Percentiles rank a stretch among this genome's conserved stretches.
Conservation (phyloP, 2,888 invertebrate genomes). For the Clitarchus hookeri region DNA sequence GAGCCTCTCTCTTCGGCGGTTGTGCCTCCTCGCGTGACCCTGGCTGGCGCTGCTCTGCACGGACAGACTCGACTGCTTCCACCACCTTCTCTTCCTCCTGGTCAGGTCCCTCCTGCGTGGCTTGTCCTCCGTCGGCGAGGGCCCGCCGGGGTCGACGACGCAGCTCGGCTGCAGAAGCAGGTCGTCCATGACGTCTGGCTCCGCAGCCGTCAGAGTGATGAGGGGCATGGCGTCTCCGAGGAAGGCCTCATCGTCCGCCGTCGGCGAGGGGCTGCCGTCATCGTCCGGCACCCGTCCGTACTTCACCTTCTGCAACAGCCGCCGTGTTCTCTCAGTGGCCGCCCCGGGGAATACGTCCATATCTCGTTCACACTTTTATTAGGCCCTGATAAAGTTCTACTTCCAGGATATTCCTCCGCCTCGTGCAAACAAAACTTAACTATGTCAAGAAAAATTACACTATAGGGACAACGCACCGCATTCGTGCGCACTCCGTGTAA, state of each 20-base stretch:
- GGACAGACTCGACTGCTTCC: neutral
- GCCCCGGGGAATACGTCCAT: no score
- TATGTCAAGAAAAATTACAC: no score
- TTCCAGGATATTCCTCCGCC: no score
- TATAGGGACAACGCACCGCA: no score
- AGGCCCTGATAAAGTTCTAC: no score
- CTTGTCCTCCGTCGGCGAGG: neutral
- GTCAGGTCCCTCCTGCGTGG: neutral
- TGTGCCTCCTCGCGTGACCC: slow-evolving; percentile 48
- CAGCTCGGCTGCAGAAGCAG: neutral
- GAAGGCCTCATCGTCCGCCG: neutral
- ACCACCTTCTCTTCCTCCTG: neutral
- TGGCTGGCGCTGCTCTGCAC: neutral
- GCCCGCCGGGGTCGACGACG: neutral
- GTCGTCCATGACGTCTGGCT: neutral
- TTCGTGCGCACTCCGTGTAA: no score
- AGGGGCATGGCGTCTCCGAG: neutral
- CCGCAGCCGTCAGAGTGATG: neutral
- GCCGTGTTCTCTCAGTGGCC: no score
- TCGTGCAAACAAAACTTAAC: no score
- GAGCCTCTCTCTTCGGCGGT: slow-evolving; percentile 55
- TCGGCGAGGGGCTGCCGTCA: neutral
- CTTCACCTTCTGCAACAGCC: neutral
- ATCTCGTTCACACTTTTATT: no score
- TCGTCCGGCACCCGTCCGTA: neutral